Evolutionary conservation across 2,797 vertebrate genomes (phyloP).

Genomic region (Naso thynnoides): DNA sequence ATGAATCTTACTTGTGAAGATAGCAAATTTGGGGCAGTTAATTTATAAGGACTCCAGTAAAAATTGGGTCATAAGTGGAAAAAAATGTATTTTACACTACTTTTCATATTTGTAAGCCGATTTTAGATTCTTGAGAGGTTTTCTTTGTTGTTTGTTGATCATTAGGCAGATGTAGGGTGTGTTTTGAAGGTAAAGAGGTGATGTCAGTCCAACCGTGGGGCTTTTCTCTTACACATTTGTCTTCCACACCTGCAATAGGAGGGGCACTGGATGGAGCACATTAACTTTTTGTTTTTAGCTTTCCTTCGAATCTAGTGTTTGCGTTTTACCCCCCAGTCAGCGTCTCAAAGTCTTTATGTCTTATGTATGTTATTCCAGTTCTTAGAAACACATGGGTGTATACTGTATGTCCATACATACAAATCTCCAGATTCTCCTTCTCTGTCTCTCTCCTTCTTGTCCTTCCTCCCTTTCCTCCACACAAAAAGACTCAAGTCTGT

Average conservation of each 20-base stretch:
- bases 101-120: conserved; percentile 29
- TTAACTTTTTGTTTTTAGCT: conserved; percentile 72
- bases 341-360: conserved; percentile 82
- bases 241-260: conserved; percentile 68
- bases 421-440: conserved; percentile 38
- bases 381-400: conserved; percentile 67
- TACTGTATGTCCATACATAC: conserved; percentile 59
- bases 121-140: conserved; percentile 1
- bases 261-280: conserved; percentile 89
- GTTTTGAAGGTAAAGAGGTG: conserved; percentile 38
- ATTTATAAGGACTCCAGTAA: conserved; percentile 70
- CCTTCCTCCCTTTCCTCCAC: conserved; percentile 51
- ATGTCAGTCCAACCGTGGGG: conserved; percentile 42
- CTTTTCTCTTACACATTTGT: conserved; percentile 26
- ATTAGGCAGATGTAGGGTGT: conserved; percentile 33
- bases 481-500: conserved; percentile 56
- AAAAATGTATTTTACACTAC: conserved; percentile 7
- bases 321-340: conserved; percentile 76
- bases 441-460: conserved; percentile 67
- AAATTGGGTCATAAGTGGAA: conserved; percentile 52
- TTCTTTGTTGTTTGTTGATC: conserved; percentile 11
- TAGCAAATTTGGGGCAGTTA: conserved; percentile 82
- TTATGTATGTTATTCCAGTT: conserved; percentile 81
- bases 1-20: conserved; percentile 38
- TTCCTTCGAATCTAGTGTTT: conserved; percentile 76